These are phyloP conservation scores for Ellobius talpinus DNA, from an alignment of 2,113 vertebrate species.

Conservation along the genomic window DNA sequence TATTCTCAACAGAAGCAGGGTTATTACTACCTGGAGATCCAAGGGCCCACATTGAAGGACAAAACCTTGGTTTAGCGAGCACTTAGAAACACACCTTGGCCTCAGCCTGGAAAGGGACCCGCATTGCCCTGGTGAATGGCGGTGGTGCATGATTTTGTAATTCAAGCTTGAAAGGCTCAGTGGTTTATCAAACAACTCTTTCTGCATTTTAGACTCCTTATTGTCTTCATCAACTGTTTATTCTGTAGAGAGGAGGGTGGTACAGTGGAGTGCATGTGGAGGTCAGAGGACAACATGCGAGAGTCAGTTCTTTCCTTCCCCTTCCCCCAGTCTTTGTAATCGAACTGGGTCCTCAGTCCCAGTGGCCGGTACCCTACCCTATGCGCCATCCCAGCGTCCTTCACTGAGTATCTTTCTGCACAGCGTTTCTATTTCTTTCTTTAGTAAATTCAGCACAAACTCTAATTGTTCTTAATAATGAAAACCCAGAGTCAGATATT, in stretches of 20 bases:
- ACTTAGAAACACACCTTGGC: neutral
- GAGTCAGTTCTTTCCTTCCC: neutral
- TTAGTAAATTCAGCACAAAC: neutral
- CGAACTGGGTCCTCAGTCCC: neutral
- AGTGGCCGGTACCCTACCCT: neutral
- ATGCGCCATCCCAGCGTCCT: accelerated
- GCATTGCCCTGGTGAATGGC: neutral
- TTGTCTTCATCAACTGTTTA: neutral
- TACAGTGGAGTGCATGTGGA: accelerated
- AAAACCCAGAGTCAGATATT: too few relatives aligned
- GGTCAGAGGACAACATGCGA: neutral
- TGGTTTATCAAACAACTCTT: neutral
- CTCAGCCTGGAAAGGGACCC: neutral
- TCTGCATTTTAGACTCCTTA: neutral
- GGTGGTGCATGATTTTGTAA: neutral
- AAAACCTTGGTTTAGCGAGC: neutral
- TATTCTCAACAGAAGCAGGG: slow-evolving; percentile 65
- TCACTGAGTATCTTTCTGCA: neutral
- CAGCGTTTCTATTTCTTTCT: neutral
- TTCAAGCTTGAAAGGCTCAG: neutral
- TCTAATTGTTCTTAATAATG: too few relatives aligned
- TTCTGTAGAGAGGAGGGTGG: neutral
- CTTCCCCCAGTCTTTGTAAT: too few relatives aligned
- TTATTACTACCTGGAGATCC: slow-evolving; percentile 65
- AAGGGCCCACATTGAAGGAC: slow-evolving; percentile 20